Conservation (phyloP, 2,797 vertebrate genomes). For the Cheirogaleus major region DNA sequence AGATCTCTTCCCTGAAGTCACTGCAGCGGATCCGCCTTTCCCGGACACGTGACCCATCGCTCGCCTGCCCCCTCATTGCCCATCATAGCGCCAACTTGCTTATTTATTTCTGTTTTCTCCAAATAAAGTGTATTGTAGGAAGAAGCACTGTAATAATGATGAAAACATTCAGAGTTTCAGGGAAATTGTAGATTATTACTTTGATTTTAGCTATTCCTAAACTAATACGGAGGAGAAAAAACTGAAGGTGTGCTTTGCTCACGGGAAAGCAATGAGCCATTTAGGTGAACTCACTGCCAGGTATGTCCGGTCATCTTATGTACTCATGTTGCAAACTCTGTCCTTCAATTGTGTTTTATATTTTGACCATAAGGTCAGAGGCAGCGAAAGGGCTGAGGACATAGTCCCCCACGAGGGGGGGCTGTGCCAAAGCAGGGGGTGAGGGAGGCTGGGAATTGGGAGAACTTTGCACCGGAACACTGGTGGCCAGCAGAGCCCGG, state of each 20-base stretch:
- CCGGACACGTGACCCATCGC: accelerated
- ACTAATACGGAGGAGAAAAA: background rate
- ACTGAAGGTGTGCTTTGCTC: background rate
- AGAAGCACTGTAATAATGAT: background rate
- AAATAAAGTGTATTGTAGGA: background rate
- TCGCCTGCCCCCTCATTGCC: background rate
- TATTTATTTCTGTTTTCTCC: background rate
- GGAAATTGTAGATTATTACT: background rate
- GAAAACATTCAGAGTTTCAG: background rate
- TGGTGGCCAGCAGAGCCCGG: background rate
- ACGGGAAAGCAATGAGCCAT: background rate
- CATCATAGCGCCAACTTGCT: background rate
- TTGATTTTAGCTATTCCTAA: background rate
- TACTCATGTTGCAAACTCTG: background rate
- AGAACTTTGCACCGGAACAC: background rate
- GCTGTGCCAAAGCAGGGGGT: background rate
- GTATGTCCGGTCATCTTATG: background rate
- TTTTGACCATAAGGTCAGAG: background rate
- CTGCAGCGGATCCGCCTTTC: background rate
- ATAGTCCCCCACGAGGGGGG: background rate
- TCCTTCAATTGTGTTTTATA: background rate
- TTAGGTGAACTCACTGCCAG: background rate
- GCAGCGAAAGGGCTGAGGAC: background rate
- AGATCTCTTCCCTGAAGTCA: background rate
- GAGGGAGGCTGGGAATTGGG: no score